Conservation (phyloP, 92 coral and sea anemone species). For the Porites evermanni region DNA sequence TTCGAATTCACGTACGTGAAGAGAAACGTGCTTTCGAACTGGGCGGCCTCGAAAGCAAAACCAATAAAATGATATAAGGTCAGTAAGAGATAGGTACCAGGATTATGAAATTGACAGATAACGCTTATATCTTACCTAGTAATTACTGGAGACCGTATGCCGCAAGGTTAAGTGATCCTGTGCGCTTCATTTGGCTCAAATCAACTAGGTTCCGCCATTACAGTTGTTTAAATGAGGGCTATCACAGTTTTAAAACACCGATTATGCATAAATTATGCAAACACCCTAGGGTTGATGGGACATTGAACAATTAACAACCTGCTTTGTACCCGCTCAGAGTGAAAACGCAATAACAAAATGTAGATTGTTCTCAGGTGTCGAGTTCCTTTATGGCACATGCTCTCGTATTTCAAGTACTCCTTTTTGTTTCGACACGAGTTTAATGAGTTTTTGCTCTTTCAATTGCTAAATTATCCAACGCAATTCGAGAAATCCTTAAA, state of each 20-base stretch:
- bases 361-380: neutral
- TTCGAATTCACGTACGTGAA: neutral
- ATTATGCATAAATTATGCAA: constrained; percentile 41
- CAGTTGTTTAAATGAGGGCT: constrained; percentile 16
- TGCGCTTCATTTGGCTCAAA: constrained; percentile 40
- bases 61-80: neutral
- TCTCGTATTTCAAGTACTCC: neutral
- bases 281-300: constrained; percentile 43
- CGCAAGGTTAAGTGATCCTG: constrained; percentile 31
- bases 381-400: neutral
- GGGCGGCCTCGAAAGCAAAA: neutral
- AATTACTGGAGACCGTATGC: neutral
- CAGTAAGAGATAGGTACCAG: neutral
- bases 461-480: neutral
- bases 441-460: neutral
- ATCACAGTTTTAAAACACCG: constrained; percentile 33
- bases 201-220: constrained; percentile 27
- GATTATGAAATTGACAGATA: neutral
- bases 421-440: neutral
- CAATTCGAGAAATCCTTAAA: neutral
- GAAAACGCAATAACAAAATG: neutral
- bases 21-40: neutral
- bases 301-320: constrained; percentile 39
- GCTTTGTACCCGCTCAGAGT: constrained; percentile 27
- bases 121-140: constrained; percentile 2